Evolutionary conservation across 2,797 vertebrate species (phyloP).

Genomic region (Chromis chromis): DNA sequence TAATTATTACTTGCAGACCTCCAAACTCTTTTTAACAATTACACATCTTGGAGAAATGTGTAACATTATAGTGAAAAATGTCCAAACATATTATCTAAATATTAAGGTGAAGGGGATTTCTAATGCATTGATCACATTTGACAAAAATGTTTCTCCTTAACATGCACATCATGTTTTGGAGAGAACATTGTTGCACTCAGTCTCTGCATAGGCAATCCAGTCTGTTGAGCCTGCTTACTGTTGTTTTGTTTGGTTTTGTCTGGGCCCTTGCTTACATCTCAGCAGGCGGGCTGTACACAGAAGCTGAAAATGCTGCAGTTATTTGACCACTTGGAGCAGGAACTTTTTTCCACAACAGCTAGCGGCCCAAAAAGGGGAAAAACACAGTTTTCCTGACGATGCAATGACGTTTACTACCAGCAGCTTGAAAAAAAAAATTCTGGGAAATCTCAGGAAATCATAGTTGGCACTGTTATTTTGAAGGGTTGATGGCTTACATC

Average conservation of each 20-base stretch:
- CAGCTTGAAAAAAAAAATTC: conserved; percentile 53
- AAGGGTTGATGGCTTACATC: conserved; percentile 77
- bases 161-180: conserved; percentile 12
- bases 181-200: not conserved
- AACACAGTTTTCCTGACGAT: conserved; percentile 51
- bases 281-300: conserved; percentile 73
- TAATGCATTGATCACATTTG: not conserved
- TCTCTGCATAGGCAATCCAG: conserved; percentile 29
- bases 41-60: not conserved
- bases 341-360: conserved; percentile 69
- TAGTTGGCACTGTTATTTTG: conserved; percentile 77
- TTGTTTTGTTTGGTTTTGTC: conserved; percentile 73
- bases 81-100: conserved; percentile 1
- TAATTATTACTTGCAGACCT: conserved; percentile 11
- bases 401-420: conserved; percentile 63
- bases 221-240: conserved; percentile 43
- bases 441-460: conserved; percentile 78
- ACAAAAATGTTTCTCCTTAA: conserved; percentile 19
- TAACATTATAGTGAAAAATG: not conserved
- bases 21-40: conserved; percentile 1
- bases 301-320: conserved; percentile 72
- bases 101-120: not conserved
- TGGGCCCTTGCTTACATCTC: conserved; percentile 65
- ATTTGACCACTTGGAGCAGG: conserved; percentile 71
- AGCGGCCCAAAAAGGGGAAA: conserved; percentile 32